Percentiles rank a stretch among this genome's conserved stretches.
Conservation (phyloP, 2,797 vertebrate genomes). For the Siniperca obscura region DNA sequence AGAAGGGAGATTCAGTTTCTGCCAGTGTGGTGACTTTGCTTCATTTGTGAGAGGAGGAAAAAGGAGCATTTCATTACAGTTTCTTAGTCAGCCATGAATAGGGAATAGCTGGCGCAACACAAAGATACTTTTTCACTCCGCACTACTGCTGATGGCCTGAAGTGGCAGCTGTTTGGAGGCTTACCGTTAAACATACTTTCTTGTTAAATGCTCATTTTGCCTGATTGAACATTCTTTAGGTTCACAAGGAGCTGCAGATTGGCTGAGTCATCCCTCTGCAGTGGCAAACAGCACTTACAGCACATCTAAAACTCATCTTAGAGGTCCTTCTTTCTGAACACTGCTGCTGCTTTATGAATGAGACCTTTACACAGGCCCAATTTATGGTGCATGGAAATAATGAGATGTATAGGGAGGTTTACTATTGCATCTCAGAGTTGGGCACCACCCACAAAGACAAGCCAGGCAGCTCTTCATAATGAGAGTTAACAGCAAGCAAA, state of each 20-base stretch:
- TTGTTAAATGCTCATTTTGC: constrained; percentile 62
- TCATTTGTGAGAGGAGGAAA: constrained; percentile 34
- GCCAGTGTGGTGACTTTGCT: constrained; percentile 12
- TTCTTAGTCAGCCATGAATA: constrained; percentile 20
- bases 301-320: constrained; percentile 48
- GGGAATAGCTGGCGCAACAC: constrained; percentile 12
- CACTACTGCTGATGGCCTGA: constrained; percentile 10
- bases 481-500: constrained; percentile 28
- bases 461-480: constrained; percentile 28
- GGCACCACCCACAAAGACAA: constrained; percentile 37
- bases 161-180: constrained; percentile 49
- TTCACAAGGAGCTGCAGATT: constrained; percentile 51
- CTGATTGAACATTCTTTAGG: constrained; percentile 54
- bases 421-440: constrained; percentile 49
- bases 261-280: constrained; percentile 21
- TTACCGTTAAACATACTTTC: constrained; percentile 38
- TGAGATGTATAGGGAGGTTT: constrained; percentile 62
- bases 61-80: constrained; percentile 18
- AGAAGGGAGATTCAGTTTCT: constrained; percentile 2
- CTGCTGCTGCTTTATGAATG: constrained; percentile 47
- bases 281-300: constrained; percentile 32
- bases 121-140: constrained; percentile 7
- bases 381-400: constrained; percentile 75
- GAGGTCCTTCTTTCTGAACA: constrained; percentile 41
- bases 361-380: constrained; percentile 42